These are phyloP conservation scores for Eudasyphora cyanicolor DNA, from an alignment of 2,888 invertebrate species.

Conservation along the genomic window DNA sequence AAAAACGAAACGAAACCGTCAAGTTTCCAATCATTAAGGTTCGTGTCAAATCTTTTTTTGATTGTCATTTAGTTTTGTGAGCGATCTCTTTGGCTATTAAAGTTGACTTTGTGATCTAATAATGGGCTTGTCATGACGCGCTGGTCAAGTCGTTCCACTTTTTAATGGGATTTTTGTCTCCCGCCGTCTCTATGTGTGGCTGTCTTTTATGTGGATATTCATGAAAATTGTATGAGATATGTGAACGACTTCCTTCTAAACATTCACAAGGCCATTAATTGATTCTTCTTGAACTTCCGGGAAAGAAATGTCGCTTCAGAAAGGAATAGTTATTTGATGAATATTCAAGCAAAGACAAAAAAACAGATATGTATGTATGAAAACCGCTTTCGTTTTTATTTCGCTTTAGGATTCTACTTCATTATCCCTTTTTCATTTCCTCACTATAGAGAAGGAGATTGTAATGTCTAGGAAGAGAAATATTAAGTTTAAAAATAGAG, in stretches of 20 bases:
- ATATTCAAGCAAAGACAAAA: too few relatives aligned
- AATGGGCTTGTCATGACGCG: constrained; percentile 41
- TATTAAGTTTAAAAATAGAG: too few relatives aligned
- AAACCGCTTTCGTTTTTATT: too few relatives aligned
- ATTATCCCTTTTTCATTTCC: too few relatives aligned
- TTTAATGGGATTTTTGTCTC: background rate
- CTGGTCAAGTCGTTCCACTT: constrained; percentile 29
- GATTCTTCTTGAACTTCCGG: background rate
- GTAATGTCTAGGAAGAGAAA: too few relatives aligned
- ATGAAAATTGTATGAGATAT: background rate
- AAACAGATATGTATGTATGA: too few relatives aligned
- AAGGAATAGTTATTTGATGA: too few relatives aligned
- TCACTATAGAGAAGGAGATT: too few relatives aligned
- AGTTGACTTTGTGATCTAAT: constrained; percentile 45
- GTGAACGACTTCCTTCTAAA: background rate
- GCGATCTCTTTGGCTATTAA: constrained; percentile 34
- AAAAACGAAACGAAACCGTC: constrained; percentile 24
- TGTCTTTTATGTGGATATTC: background rate
- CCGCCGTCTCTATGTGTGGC: background rate
- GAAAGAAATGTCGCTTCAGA: too few relatives aligned
- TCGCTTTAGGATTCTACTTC: too few relatives aligned
- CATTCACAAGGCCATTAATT: background rate
- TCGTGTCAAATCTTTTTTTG: constrained; percentile 53
- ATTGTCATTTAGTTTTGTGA: constrained; percentile 48
- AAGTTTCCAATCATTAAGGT: constrained; percentile 52